phyloP scores from a whole-genome alignment of 2,113 vertebrate species.

The Coracopsis vasa region DNA sequence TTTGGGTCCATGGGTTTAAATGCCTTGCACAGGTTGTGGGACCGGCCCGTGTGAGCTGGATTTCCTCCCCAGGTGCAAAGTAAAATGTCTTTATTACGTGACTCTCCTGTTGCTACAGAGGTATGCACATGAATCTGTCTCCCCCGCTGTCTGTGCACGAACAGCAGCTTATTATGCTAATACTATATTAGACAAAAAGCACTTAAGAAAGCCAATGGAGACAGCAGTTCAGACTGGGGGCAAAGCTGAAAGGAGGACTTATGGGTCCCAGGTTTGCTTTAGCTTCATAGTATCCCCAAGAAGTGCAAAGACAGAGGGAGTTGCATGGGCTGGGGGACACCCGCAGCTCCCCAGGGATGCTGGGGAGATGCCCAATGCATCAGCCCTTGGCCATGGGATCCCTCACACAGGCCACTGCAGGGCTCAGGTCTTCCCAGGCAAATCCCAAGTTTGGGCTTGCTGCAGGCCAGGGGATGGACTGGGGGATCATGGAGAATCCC shows the following conservation, averaged over 20 bases:
- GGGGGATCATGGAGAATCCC: background rate
- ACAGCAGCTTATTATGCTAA: background rate
- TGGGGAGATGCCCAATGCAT: background rate
- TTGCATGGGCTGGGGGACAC: rapidly evolving
- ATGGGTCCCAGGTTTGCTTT: background rate
- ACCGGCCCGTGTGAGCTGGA: rapidly evolving
- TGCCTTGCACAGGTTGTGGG: background rate
- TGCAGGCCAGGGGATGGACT: background rate
- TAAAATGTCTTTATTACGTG: background rate
- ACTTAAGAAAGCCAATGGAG: background rate
- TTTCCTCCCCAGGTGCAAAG: conserved; percentile 7
- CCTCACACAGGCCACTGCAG: background rate
- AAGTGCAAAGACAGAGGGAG: background rate
- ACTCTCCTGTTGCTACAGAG: background rate
- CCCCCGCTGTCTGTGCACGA: background rate
- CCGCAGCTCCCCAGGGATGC: background rate
- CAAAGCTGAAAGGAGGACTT: rapidly evolving
- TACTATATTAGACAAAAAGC: background rate
- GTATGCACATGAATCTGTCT: background rate
- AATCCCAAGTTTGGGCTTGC: background rate
- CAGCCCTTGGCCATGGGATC: background rate
- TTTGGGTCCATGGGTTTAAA: background rate
- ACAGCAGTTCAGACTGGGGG: background rate
- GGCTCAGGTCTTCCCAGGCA: background rate
- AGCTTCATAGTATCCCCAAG: background rate